Evolutionary conservation across 2,797 vertebrate species (phyloP).

Genomic region (Mionectes olivaceus): DNA sequence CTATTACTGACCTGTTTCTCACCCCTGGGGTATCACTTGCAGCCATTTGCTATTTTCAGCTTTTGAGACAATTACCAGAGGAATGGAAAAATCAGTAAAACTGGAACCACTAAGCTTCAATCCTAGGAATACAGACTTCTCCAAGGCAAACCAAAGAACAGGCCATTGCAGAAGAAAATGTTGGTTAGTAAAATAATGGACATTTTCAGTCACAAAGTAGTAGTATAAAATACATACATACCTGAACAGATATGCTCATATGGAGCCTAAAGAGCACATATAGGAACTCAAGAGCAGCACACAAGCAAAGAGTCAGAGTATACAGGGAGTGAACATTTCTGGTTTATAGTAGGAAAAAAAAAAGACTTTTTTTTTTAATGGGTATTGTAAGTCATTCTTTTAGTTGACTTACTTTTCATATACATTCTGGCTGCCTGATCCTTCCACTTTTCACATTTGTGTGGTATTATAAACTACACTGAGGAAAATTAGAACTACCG

Average conservation of each 20-base stretch:
- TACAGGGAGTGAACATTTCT: neutral
- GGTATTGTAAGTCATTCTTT: neutral
- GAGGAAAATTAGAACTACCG: neutral
- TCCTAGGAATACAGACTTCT: neutral
- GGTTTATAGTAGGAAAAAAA: neutral
- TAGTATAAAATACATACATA: neutral
- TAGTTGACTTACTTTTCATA: neutral
- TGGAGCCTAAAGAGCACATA: neutral
- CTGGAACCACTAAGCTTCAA: neutral
- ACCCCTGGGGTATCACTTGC: neutral
- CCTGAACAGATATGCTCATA: neutral
- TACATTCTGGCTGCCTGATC: neutral
- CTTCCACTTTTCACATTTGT: neutral
- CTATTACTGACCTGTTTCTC: constrained; percentile 5
- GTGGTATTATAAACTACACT: neutral
- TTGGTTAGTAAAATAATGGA: neutral
- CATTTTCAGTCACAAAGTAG: neutral
- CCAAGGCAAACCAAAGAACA: neutral
- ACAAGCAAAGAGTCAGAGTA: neutral
- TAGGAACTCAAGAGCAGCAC: neutral
- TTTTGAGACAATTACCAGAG: constrained; percentile 23
- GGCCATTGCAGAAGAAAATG: neutral
- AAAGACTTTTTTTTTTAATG: neutral
- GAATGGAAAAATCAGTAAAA: neutral
- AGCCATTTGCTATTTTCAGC: constrained; percentile 17